Conservation (phyloP, 2,888 invertebrate genomes). For the Argyresthia goedartella region DNA sequence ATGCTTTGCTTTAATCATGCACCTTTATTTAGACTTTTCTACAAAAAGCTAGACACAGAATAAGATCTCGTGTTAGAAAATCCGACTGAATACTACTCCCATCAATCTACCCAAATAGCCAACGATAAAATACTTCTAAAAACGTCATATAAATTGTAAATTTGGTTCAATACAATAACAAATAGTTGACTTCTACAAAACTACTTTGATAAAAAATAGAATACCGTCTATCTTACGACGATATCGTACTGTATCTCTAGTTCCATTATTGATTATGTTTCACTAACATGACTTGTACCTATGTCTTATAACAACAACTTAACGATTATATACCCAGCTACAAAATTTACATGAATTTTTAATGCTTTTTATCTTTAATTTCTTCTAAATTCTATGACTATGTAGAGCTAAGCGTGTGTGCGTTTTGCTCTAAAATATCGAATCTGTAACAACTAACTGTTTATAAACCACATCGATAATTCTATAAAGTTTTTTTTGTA, state of each 20-base stretch:
- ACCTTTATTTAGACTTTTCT: not conserved
- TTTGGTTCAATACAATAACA: not conserved
- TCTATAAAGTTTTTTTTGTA: too few species aligned
- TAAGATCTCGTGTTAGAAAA: not conserved
- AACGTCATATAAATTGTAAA: not conserved
- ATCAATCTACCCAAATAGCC: not conserved
- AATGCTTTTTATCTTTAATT: too few species aligned
- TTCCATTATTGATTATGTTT: not conserved
- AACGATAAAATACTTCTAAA: not conserved
- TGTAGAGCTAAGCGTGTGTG: constrained; percentile 38
- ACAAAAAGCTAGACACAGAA: not conserved
- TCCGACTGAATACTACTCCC: not conserved
- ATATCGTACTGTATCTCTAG: not conserved
- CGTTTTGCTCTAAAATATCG: too few species aligned
- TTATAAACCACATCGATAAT: too few species aligned
- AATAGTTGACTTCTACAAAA: constrained; percentile 2
- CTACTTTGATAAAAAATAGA: too few species aligned
- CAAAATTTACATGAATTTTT: constrained; percentile 23
- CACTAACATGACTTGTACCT: constrained; percentile 44
- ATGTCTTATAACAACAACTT: constrained; percentile 30
- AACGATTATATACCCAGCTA: constrained; percentile 21
- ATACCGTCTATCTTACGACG: too few species aligned
- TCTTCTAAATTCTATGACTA: constrained; percentile 36
- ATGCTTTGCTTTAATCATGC: not conserved
- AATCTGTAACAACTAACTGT: too few species aligned